These are phyloP conservation scores for Noctua pronuba DNA, from an alignment of 2,888 invertebrate species.

Conservation along the genomic window DNA sequence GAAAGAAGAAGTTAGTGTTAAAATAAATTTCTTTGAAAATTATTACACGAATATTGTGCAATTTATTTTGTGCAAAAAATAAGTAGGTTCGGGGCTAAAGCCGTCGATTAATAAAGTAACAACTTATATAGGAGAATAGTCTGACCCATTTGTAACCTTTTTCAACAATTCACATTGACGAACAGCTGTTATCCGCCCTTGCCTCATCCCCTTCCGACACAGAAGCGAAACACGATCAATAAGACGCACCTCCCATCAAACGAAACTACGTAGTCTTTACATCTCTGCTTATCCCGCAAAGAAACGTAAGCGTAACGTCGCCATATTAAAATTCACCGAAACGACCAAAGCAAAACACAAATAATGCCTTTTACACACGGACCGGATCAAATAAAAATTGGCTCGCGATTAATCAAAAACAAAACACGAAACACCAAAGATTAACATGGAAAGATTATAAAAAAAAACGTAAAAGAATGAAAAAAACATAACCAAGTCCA, in stretches of 20 bases:
- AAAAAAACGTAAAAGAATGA: constrained; percentile 78
- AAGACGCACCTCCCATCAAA: constrained; percentile 34
- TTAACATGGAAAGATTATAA: constrained; percentile 87
- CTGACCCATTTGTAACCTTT: background rate
- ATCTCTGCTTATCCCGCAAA: constrained; percentile 11
- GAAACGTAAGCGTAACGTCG: background rate
- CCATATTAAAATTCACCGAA: constrained; percentile 45
- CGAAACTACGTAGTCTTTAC: background rate
- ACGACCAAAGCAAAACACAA: constrained; percentile 37
- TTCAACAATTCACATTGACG: constrained; percentile 16
- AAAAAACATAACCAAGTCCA: constrained; percentile 73
- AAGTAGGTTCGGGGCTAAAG: background rate
- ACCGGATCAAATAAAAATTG: constrained; percentile 77
- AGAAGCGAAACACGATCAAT: constrained; percentile 46
- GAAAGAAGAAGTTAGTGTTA: too few relatives aligned
- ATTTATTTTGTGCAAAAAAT: too few relatives aligned
- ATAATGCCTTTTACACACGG: constrained; percentile 58
- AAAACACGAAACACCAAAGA: constrained; percentile 85
- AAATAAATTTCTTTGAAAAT: too few relatives aligned
- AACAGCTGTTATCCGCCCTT: constrained; percentile 50
- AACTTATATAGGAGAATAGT: background rate
- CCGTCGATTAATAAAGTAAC: background rate
- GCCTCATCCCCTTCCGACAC: constrained; percentile 13
- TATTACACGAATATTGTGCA: too few relatives aligned
- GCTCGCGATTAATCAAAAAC: constrained; percentile 84